Evolutionary conservation across 2,888 invertebrate genomes (phyloP), one percentile per base, ranked within the genome.

Genomic region (Minunthozetes semirufus): DNA sequence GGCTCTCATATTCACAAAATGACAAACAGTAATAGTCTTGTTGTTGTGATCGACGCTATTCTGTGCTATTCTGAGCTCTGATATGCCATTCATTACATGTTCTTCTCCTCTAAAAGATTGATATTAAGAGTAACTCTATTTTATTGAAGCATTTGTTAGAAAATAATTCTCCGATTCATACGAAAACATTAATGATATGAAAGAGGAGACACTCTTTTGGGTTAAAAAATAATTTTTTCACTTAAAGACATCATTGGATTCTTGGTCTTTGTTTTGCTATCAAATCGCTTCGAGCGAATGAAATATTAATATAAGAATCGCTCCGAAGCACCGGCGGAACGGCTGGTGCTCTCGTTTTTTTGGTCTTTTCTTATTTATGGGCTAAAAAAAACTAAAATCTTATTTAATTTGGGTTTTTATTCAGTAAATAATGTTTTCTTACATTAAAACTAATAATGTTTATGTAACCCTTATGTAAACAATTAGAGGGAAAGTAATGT

Each of bases 401-500:
- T 19, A 50, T 19, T 19, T 22, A 56, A 56, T 56, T 56, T 56
- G 25, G 6, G 6, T 56, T 56, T 22, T 22, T 56, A 22, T 56
- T 13, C 42, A 42, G 42, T 42, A 56, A 56, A 19, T 22, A 11
- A 56, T 56, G 56, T 56, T 56, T 19, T 56, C 56, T 56, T 11
- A 56, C 56, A 56, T 56, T 19, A 56, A 19, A 56, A 56, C 56
- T 56, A 56, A 56, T 56, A 22, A n/a, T n/a, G n/a, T 56, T n/a
- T 8, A 25, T n/a, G n/a, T n/a, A n/a, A n/a, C n/a, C n/a, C n/a
- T n/a, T n/a, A 25, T 9, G 22, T 22, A 56, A 56, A 56, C 56
- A 22, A 11, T 42, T 42, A 9, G 42, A 42, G 8, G 42, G 42
- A 42, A 42, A 42, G 42, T 11, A 42, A 11, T 42, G 42, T 42